Base-by-base conservation (phyloP, 2,888 invertebrate species). In the Hydropsyche betteni region DNA sequence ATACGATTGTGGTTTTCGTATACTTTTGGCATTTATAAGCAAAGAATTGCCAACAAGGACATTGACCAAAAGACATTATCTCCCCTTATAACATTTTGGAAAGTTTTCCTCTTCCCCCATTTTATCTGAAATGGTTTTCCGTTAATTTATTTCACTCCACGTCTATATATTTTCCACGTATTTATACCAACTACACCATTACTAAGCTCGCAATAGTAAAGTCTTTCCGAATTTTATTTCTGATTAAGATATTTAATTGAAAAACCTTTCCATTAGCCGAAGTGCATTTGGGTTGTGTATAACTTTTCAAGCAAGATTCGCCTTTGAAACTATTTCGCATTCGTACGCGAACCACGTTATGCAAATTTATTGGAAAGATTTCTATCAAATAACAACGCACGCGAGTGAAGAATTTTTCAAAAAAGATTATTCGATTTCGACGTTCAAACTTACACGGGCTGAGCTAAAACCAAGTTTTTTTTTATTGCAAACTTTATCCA, bases 41-140 rank as follows among this genome's bases (percentile, higher is more conserved):
- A 58, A 24, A 58, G 58, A 58, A 58, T 64, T 33, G n/a, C 36
- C 64, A 64, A 64, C 64, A 36, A 36, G 64, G 64, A 64, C 64
- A 64, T 33, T 64, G 64, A 64, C 64, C 64, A 64, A 64, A 64
- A 64, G 64, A 64, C 64, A 64, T 64, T 64, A 64, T 64, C 64
- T 64, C 36, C 64, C 64, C 64, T 34, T 36, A n/a, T 64, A 64
- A 36, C 64, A 64, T 64, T 64, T 64, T 7, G 36, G 14, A 64
- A 64, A 64, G 64, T 64, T 64, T 64, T 34, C 64, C 64, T 34
- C n/a, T 64, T 64, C n/a, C 64, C 55, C 55, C 33, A 33, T 34
- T 64, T 34, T n/a, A 33, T 12, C 64, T 5, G 10, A 6, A 36
- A 64, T 64, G 64, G 64, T 64, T 64, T 64, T 64, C 36, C 64